Base-by-base conservation (phyloP, 2,113 vertebrate species). In the Connochaetes taurinus region DNA sequence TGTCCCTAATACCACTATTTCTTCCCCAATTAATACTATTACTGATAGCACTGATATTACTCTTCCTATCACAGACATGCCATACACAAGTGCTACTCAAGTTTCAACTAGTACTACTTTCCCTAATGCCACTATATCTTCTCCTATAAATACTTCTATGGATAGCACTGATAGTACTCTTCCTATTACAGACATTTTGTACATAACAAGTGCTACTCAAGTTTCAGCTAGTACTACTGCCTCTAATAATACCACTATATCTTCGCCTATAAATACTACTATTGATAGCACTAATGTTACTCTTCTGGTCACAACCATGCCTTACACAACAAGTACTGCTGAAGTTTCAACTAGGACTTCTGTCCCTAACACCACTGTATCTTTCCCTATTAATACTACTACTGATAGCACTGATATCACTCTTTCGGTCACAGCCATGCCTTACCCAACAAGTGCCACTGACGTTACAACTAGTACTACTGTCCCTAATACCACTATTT, bases 321-420 rank as follows among this genome's bases (percentile, higher is more conserved):
- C 3, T 43, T 53, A 6, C 1, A 1, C 13, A 2, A 45, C 33
- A 53, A 33, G 0, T 53, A 0, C 52, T n/a, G 2, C 4, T 43
- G 14, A 29, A 2, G 2, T 2, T 23, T 19, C 40, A 36, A 19
- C 25, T 71, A 40, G 0, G 11, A 5, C 21, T 11, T 5, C 21
- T 14, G 0, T 23, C 29, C 2, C 16, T 2, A 0, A 10, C 2
- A 5, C 6, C 2, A 85, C 47, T 7, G 0, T 5, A 0, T 5
- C 40, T 71, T 87, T 2, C 15, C 16, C 52, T 1, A 25, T 43
- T 6, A 43, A 47, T 47, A 47, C 12, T 47, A 47, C 47, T 1
- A 13, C 47, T 47, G 47, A 47, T 47, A 47, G 47, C 12, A 47
- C 47, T 13, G 2, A 13, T 47, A 47, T 47, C 2, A 13, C 47